phyloP scores from a whole-genome alignment of 1,140 invertebrate species.

The Phymorhynchus buccinoides region DNA sequence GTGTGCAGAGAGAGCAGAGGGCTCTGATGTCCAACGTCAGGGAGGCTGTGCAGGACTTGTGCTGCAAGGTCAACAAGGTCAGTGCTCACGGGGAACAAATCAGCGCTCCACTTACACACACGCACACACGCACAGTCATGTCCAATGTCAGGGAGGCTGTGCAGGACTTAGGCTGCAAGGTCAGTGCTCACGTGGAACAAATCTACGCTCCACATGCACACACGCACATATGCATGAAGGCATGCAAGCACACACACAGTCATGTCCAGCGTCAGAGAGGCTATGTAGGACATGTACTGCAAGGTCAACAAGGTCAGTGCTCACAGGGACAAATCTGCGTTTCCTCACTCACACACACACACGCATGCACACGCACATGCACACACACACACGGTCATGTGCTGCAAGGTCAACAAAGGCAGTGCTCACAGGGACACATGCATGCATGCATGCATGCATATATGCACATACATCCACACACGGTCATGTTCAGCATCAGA shows the following conservation, averaged over 20 bases:
- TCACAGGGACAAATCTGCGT: background rate
- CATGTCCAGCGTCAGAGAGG: background rate
- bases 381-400: constrained; percentile 1
- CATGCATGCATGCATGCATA: background rate
- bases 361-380: background rate
- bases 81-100: background rate
- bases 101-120: no score
- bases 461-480: no score
- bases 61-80: constrained; percentile 33
- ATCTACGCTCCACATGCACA: no score
- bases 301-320: no score
- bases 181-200: background rate
- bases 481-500: background rate
- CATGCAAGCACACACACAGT: no score
- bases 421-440: background rate
- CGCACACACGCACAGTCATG: background rate
- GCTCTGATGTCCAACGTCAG: background rate
- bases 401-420: background rate
- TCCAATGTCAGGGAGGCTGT: background rate
- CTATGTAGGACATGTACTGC: constrained; percentile 18
- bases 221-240: no score
- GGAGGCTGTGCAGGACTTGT: constrained; percentile 17
- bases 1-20: background rate
- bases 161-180: constrained; percentile 28
- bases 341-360: background rate